Evolutionary conservation across 1,140 invertebrate genomes (phyloP).

Genomic region (Solenopsis invicta): DNA sequence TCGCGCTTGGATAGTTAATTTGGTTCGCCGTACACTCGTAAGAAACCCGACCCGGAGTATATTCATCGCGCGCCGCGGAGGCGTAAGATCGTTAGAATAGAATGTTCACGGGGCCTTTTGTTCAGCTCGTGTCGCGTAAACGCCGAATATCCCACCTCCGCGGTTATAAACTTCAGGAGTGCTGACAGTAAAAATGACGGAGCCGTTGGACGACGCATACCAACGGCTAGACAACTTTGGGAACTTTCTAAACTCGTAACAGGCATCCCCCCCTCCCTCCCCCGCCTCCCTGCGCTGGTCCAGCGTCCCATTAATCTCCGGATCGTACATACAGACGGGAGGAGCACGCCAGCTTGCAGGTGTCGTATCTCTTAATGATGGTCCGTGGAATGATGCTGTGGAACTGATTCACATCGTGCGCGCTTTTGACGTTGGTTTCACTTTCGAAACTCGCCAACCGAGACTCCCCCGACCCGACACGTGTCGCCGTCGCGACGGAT

Average conservation of each 20-base stretch:
- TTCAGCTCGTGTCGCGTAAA: neutral
- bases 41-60: neutral
- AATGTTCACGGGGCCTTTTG: neutral
- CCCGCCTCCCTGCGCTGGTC: slow-evolving; percentile 28
- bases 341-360: slow-evolving; percentile 46
- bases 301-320: slow-evolving; percentile 81
- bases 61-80: neutral
- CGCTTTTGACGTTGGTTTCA: slow-evolving; percentile 75
- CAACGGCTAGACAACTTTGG: slow-evolving; percentile 73
- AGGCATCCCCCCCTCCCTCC: slow-evolving; percentile 17
- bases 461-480: slow-evolving; percentile 47
- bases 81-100: slow-evolving; percentile 31
- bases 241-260: slow-evolving; percentile 82
- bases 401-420: slow-evolving; percentile 41
- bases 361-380: slow-evolving; percentile 55
- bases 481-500: slow-evolving; percentile 17
- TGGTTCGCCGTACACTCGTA: neutral
- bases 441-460: slow-evolving; percentile 79
- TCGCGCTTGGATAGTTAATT: neutral
- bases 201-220: slow-evolving; percentile 53
- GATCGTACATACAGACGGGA: slow-evolving; percentile 57
- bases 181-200: slow-evolving; percentile 46
- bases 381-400: neutral
- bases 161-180: neutral
- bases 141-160: slow-evolving; percentile 1